Base-by-base conservation (phyloP, 2,113 vertebrate species). In the Vanacampus margaritifer region DNA sequence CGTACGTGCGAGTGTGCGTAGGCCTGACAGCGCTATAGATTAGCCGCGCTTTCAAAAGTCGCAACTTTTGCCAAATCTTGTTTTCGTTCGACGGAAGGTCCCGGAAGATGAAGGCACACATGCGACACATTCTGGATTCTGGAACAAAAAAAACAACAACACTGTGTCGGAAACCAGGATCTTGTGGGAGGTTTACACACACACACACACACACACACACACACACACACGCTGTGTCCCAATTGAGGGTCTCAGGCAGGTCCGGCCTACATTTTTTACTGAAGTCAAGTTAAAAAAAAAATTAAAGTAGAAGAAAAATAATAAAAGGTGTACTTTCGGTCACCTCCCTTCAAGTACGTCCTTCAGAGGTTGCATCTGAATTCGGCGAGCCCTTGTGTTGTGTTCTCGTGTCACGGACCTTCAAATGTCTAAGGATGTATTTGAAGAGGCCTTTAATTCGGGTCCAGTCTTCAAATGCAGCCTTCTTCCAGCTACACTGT, bases 1-100 rank as follows among this genome's bases (percentile, higher is more conserved):
- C n/a, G 23, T 62, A 26, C 54, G 14, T 32, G 26, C 54, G 26
- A 57, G 26, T 32, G 54, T 57, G 26, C 26, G 14, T 35, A 9
- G 54, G 26, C 54, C 54, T 4, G 24, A 0, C 79, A 72, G 76
- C 81, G 41, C 26, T 32, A 32, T 79, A 82, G 84, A 81, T 69
- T 12, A 78, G 75, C 78, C 8, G 68, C 70, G 76, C 67, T 14
- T 61, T 39, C 19, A 14, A 24, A 57, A 57, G 54, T 57, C 7
- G 16, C 26, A 32, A 32, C 19, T 2, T 54, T 54, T 54, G 8
- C 23, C 23, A 26, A 54, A 26, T 28, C 1, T 17, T 26, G 24
- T 53, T 53, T 23, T 3, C 23, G 14, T 12, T 24, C 51, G 13
- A 14, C 0, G 51, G 51, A 26, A 54, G 51, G 51, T 26, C 51